Base-by-base conservation (phyloP, 1,140 invertebrate species). In the Drosophila pruinosa region DNA sequence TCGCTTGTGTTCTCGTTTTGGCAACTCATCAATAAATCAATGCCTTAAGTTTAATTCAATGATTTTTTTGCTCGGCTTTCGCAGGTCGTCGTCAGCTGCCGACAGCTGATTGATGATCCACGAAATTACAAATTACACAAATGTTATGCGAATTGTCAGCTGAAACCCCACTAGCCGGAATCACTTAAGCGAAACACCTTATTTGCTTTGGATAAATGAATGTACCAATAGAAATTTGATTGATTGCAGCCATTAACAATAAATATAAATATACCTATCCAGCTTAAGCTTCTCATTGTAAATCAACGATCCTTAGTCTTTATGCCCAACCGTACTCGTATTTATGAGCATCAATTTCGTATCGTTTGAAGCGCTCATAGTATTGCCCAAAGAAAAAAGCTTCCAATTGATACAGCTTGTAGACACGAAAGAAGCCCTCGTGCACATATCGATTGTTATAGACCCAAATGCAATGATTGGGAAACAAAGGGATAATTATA, bases 111-210 rank as follows among this genome's bases (percentile, higher is more conserved):
- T 88, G 82, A 88, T 88, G 82, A 88, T 88, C 58, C 75, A 69
- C 71, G 48, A 88, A 88, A 88, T 88, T 88, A 88, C 82, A 88
- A 88, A 88, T 88, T 88, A 88, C 78, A 88, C 75, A 88, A 78
- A 82, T 78, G 75, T 50, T 75, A 69, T 68, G 70, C 77, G 68
- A 78, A 78, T 75, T 61, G 79, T 57, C 56, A 79, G 75, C 64
- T 72, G 85, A 79, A 75, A 72, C 78, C 63, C 43, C 31, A 52
- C 68, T 39, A 21, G 52, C 47, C 59, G 36, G n/a, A 77, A 54
- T 83, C 79, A 83, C 75, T 78, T 83, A 83, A 72, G 71, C 71
- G 48, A 65, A 78, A 75, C 78, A 81, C 78, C 70, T 82, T 82
- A 58, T 78, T 74, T 78, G 78, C 57, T n/a, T 19, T 47, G 15